Conservation (phyloP, 2,888 invertebrate species). For the Melieria omissa region DNA sequence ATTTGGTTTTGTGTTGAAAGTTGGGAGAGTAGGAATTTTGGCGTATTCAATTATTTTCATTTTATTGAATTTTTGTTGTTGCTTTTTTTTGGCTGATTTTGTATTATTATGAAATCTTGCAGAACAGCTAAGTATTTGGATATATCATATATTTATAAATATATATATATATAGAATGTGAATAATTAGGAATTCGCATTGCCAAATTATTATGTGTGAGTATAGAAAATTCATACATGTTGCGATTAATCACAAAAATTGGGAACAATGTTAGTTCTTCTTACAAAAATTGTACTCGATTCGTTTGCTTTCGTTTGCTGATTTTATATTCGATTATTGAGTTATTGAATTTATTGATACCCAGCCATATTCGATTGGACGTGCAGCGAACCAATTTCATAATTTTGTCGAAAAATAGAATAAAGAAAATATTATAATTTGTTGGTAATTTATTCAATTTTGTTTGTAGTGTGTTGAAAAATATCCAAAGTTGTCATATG, state of each 20-base stretch:
- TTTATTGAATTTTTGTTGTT: constrained; percentile 10
- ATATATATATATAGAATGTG: too few relatives aligned
- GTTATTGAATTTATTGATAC: background rate
- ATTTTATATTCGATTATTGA: constrained; percentile 15
- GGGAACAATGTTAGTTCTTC: constrained; percentile 61
- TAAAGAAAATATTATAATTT: background rate
- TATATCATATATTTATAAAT: too few relatives aligned
- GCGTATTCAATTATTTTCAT: constrained; percentile 15
- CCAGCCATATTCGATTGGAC: background rate
- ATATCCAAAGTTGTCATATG: too few relatives aligned
- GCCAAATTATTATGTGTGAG: too few relatives aligned
- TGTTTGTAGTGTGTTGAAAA: constrained; percentile 8
- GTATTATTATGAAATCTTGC: too few relatives aligned
- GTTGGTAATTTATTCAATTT: constrained; percentile 21
- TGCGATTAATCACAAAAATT: constrained; percentile 62
- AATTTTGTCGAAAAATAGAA: background rate
- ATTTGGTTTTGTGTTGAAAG: constrained; percentile 14
- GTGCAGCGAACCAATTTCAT: background rate
- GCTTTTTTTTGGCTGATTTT: too few relatives aligned
- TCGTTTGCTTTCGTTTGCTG: constrained; percentile 25
- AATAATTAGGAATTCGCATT: too few relatives aligned
- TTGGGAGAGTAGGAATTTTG: constrained; percentile 15
- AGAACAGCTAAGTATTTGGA: too few relatives aligned
- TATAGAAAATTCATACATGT: constrained; percentile 14
- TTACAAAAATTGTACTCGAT: constrained; percentile 27